Evolutionary conservation across 2,113 vertebrate genomes (phyloP).

Genomic region (Meriones unguiculatus): DNA sequence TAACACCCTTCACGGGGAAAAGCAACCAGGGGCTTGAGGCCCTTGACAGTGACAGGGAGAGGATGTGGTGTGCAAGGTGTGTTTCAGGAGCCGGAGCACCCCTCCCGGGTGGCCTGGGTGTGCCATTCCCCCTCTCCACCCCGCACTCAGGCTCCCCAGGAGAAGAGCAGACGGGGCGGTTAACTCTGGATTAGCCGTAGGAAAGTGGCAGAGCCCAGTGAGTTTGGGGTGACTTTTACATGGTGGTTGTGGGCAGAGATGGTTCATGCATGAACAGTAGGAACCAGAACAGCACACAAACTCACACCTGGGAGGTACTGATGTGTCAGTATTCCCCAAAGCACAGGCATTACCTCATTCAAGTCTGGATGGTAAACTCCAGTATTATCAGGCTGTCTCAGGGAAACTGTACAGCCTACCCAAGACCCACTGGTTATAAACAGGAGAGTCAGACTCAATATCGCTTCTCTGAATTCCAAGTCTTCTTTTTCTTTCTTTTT

Average conservation of each 20-base stretch:
- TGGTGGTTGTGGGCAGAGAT: no score
- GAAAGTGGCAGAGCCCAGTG: not conserved
- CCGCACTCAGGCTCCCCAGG: not conserved
- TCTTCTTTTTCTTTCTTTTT: no score
- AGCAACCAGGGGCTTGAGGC: not conserved
- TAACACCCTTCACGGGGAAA: slow-evolving; percentile 36
- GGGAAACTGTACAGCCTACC: not conserved
- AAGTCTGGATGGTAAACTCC: not conserved
- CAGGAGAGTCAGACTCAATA: not conserved
- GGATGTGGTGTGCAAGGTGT: not conserved
- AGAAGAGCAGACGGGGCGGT: not conserved
- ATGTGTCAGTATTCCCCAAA: not conserved
- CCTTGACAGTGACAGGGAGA: not conserved
- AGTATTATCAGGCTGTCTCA: not conserved
- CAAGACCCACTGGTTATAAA: not conserved
- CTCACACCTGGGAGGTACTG: not conserved
- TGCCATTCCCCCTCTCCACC: not conserved
- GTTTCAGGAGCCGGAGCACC: not conserved
- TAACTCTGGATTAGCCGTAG: not conserved
- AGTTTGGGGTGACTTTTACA: not conserved
- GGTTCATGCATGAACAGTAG: not conserved
- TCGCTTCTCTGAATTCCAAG: not conserved
- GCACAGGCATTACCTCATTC: not conserved
- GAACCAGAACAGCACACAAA: not conserved
- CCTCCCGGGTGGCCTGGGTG: not conserved